Evolutionary conservation across 2,797 vertebrate genomes (phyloP).

Genomic region (Urophycis tenuis): DNA sequence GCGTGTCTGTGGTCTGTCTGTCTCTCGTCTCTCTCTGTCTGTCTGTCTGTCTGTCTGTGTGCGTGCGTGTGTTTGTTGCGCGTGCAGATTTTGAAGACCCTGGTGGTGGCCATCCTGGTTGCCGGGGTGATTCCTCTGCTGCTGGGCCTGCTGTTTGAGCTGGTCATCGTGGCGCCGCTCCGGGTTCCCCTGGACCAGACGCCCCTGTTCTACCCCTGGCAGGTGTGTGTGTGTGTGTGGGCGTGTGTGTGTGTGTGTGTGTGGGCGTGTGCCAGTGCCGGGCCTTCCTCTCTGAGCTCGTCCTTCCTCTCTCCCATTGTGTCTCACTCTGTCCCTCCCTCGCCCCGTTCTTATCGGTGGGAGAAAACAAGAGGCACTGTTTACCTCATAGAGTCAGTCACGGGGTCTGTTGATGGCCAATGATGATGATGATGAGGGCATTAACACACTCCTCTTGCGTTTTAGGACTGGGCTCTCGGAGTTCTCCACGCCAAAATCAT

Average conservation of each 20-base stretch:
- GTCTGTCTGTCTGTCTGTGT: slow-evolving; percentile 3
- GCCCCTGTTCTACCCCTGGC: slow-evolving; percentile 97
- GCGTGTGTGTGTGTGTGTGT: neutral
- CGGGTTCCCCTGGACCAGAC: slow-evolving; percentile 97
- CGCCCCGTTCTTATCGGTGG: neutral
- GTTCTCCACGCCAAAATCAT: slow-evolving; percentile 98
- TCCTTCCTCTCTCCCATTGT: neutral
- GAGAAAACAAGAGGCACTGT: neutral
- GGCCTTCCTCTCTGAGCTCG: too few relatives aligned
- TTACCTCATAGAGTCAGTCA: neutral
- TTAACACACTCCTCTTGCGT: neutral
- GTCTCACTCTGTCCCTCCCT: too few relatives aligned
- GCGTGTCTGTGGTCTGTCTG: too few relatives aligned
- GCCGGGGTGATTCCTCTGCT: slow-evolving; percentile 93
- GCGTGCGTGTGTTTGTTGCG: neutral
- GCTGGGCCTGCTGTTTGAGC: slow-evolving; percentile 90
- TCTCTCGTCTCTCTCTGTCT: neutral
- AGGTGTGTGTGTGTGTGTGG: slow-evolving; percentile 70
- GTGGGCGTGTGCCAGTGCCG: too few relatives aligned
- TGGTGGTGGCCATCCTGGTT: slow-evolving; percentile 89
- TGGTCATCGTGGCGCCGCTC: slow-evolving; percentile 94
- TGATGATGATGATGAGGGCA: neutral
- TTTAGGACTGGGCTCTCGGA: slow-evolving; percentile 93
- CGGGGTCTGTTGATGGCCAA: too few relatives aligned
- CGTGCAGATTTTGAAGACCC: slow-evolving; percentile 90